Evolutionary conservation across 2,113 vertebrate genomes (phyloP).

Genomic region (Chaetops frenatus): DNA sequence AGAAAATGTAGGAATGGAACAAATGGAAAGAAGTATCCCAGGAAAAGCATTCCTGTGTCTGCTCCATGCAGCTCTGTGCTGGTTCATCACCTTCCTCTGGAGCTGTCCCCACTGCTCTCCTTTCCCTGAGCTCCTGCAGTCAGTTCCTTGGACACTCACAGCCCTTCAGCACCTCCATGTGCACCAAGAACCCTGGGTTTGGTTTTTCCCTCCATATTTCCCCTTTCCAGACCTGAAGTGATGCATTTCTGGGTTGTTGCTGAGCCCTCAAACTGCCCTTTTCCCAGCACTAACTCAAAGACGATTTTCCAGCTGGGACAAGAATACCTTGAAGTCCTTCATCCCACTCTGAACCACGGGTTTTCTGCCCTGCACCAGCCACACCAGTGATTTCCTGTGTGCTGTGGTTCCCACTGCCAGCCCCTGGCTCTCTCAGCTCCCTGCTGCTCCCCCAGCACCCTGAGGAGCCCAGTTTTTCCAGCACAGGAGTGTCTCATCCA

Average conservation of each 20-base stretch:
- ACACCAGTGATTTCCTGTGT: accelerated
- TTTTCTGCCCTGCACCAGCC: not conserved
- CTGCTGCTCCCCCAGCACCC: not conserved
- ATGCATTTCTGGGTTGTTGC: not conserved
- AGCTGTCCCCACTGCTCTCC: not conserved
- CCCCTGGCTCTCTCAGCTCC: accelerated
- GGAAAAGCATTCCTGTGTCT: accelerated
- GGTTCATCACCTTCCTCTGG: accelerated
- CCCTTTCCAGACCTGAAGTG: not conserved
- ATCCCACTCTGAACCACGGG: accelerated
- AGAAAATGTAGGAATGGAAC: not conserved
- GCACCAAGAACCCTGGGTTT: accelerated
- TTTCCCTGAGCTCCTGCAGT: accelerated
- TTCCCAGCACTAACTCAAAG: not conserved
- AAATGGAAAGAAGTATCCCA: too few species aligned
- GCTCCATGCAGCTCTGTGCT: accelerated
- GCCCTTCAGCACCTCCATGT: accelerated
- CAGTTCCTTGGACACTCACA: accelerated
- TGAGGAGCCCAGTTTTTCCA: too few species aligned
- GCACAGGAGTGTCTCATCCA: accelerated
- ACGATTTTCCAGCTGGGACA: not conserved
- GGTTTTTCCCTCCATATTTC: accelerated
- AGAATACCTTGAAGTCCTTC: accelerated
- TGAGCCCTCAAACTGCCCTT: accelerated
- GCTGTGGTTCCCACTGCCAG: not conserved